Conservation (phyloP, 2,113 vertebrate genomes). For the Coturnix japonica region DNA sequence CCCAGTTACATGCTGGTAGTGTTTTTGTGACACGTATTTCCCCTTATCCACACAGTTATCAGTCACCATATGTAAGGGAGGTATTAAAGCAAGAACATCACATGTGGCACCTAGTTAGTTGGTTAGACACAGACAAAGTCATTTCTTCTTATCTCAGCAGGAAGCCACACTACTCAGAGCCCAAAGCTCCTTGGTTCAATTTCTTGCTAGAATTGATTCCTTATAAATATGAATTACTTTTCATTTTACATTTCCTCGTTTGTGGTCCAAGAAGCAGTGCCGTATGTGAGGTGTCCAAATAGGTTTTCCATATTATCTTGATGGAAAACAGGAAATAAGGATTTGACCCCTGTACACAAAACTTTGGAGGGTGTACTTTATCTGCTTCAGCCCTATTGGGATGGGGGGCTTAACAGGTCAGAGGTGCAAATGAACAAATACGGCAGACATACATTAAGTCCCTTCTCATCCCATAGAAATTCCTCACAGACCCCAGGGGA, state of each 20-base stretch:
- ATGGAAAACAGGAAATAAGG: neutral
- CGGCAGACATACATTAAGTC: neutral
- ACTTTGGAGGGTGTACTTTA: neutral
- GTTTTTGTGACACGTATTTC: slow-evolving; percentile 53
- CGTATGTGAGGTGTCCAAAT: slow-evolving; percentile 36
- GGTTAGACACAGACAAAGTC: slow-evolving; percentile 62
- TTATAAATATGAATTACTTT: slow-evolving; percentile 67
- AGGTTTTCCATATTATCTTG: neutral
- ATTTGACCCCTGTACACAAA: neutral
- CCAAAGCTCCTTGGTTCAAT: slow-evolving; percentile 67
- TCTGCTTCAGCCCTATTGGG: neutral
- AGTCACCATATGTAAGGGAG: slow-evolving; percentile 37
- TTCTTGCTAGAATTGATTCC: slow-evolving; percentile 57
- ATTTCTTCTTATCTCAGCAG: slow-evolving; percentile 58
- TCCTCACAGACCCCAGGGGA: neutral
- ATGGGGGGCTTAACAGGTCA: neutral
- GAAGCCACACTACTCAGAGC: slow-evolving; percentile 50
- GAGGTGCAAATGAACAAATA: neutral
- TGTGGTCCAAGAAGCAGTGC: slow-evolving; percentile 48
- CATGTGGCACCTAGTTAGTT: slow-evolving; percentile 59
- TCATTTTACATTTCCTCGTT: slow-evolving; percentile 57
- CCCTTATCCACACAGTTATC: slow-evolving; percentile 46
- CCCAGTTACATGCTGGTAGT: slow-evolving; percentile 32
- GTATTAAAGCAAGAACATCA: slow-evolving; percentile 58
- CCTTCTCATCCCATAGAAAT: neutral